Percentiles rank a stretch among this genome's conserved stretches.
Evolutionary conservation across 1,140 invertebrate genomes (phyloP).

Genomic region (Anthonomus grandis): DNA sequence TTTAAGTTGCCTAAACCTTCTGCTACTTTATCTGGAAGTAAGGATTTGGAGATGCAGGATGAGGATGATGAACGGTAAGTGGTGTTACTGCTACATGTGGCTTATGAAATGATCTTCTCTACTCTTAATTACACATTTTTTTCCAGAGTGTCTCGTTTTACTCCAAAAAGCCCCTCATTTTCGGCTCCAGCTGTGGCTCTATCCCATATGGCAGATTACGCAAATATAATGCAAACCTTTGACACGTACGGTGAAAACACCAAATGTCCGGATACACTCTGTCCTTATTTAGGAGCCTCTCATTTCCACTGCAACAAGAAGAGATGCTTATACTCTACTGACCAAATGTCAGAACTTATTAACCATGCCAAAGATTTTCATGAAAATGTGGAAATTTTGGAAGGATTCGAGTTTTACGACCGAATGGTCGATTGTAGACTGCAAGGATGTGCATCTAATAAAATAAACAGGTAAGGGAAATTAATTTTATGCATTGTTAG

Average conservation of each 20-base stretch:
- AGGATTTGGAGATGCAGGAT: constrained; percentile 49
- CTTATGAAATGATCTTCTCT: background rate
- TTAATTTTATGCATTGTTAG: background rate
- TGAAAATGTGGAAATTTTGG: constrained; percentile 75
- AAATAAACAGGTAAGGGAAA: constrained; percentile 19
- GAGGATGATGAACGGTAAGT: constrained; percentile 44
- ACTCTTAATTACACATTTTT: background rate
- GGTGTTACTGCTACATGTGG: background rate
- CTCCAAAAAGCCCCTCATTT: constrained; percentile 1
- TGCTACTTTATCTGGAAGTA: constrained; percentile 50
- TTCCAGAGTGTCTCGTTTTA: background rate
- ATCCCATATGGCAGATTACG: constrained; percentile 21
- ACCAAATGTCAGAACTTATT: constrained; percentile 43
- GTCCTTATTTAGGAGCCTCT: constrained; percentile 54
- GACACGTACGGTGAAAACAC: constrained; percentile 45
- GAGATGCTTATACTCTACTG: constrained; percentile 59
- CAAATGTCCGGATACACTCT: constrained; percentile 52
- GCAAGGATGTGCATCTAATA: constrained; percentile 59
- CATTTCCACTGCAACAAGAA: constrained; percentile 74
- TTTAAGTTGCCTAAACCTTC: constrained; percentile 83
- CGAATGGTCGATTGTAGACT: constrained; percentile 72
- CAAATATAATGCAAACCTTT: constrained; percentile 43
- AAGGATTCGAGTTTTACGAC: constrained; percentile 80
- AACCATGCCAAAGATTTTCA: constrained; percentile 78
- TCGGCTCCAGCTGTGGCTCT: background rate